Evolutionary conservation across 1,140 invertebrate genomes (phyloP).

Genomic region (Tachypleus tridentatus): DNA sequence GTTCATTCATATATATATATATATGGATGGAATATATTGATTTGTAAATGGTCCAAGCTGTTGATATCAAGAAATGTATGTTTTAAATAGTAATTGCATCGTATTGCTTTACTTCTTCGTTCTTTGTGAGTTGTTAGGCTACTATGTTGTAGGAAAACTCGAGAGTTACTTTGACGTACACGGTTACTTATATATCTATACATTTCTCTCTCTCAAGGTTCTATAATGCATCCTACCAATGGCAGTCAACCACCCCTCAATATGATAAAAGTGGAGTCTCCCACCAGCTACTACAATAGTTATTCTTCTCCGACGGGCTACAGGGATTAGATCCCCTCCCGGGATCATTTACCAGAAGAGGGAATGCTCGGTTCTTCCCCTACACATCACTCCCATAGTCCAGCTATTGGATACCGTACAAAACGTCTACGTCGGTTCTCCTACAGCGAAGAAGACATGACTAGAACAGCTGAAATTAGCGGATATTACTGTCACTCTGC

Average conservation of each 20-base stretch:
- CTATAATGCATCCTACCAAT: constrained; percentile 80
- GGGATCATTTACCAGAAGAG: constrained; percentile 2
- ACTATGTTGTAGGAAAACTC: too few relatives aligned
- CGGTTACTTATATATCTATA: too few relatives aligned
- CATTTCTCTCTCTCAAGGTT: constrained; percentile 29
- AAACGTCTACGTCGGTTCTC: constrained; percentile 47
- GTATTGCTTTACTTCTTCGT: too few relatives aligned
- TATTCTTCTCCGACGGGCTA: constrained; percentile 58
- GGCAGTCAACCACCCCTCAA: constrained; percentile 62
- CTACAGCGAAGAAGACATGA: constrained; percentile 43
- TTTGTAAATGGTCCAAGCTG: too few relatives aligned
- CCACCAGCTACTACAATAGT: constrained; percentile 81
- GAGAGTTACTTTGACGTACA: too few relatives aligned
- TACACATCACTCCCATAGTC: constrained; percentile 29
- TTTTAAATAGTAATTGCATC: too few relatives aligned
- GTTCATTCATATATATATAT: too few relatives aligned
- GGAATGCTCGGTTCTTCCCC: neutral
- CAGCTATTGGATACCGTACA: constrained; percentile 37
- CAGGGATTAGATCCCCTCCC: constrained; percentile 22
- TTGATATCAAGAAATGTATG: too few relatives aligned
- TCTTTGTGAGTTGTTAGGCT: too few relatives aligned
- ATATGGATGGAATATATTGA: too few relatives aligned
- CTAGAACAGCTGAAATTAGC: constrained; percentile 26
- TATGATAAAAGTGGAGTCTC: constrained; percentile 80
- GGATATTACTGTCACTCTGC: constrained; percentile 47